Percentiles rank a stretch among this genome's conserved stretches.
phyloP scores from a whole-genome alignment of 53 echinoderm and acorn worm species.

The Patiria pectinifera region DNA sequence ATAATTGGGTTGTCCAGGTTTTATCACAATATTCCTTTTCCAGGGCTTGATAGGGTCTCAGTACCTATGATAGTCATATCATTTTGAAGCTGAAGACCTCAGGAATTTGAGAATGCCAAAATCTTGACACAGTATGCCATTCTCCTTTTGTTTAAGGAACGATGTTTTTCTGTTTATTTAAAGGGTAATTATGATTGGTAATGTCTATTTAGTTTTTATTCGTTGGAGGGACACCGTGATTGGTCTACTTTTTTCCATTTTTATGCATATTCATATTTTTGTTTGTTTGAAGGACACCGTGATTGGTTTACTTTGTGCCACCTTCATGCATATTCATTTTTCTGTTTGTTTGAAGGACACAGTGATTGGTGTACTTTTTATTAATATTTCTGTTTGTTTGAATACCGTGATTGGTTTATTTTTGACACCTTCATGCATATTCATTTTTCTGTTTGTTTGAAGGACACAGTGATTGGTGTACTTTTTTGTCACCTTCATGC shows the following conservation, averaged over 20 bases:
- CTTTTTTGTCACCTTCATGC: neutral
- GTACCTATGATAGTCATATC: too few species aligned
- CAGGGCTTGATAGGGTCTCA: too few species aligned
- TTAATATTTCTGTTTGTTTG: neutral
- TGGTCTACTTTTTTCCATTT: neutral
- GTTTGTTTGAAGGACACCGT: neutral
- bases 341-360: too few species aligned
- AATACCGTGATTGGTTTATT: neutral
- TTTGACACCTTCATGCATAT: neutral
- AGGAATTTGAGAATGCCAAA: too few species aligned
- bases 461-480: neutral
- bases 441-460: neutral
- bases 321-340: neutral
- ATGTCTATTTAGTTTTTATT: neutral
- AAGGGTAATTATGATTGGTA: too few species aligned
- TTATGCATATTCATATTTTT: neutral
- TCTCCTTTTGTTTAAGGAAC: neutral
- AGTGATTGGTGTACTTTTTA: too few species aligned
- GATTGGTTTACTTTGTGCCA: too few species aligned
- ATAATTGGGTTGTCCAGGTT: too few species aligned
- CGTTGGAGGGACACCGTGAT: neutral
- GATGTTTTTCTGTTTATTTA: too few species aligned
- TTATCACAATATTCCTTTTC: too few species aligned
- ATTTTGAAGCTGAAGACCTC: too few species aligned
- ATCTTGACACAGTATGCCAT: too few species aligned